These are phyloP conservation scores for Unio pictorum DNA, from an alignment of 2,888 invertebrate genomes.

Conservation along the genomic window DNA sequence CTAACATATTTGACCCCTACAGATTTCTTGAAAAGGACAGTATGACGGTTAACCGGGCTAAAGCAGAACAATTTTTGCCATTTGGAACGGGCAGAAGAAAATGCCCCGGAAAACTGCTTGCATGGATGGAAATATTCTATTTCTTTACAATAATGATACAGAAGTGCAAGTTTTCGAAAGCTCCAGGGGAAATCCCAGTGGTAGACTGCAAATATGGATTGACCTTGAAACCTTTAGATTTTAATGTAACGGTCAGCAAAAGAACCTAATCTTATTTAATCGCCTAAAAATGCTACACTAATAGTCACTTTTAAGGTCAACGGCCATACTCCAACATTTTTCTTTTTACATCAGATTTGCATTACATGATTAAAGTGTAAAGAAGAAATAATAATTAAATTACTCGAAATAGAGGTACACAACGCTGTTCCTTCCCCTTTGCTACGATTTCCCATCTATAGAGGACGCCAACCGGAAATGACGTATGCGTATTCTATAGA, in stretches of 20 bases:
- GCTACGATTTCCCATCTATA: too few species aligned
- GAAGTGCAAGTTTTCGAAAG: slow-evolving; percentile 42
- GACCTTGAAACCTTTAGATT: slow-evolving; percentile 52
- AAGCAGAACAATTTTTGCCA: slow-evolving; percentile 50
- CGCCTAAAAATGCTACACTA: not conserved
- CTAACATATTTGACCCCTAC: slow-evolving; percentile 55
- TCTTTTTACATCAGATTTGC: too few species aligned
- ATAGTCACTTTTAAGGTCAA: not conserved
- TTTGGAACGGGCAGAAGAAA: slow-evolving; percentile 59
- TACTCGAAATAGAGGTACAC: too few species aligned
- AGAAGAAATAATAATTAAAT: too few species aligned
- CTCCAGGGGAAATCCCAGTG: slow-evolving; percentile 32
- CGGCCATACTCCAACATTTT: too few species aligned
- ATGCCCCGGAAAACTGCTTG: slow-evolving; percentile 63
- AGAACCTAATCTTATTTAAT: slow-evolving; percentile 3
- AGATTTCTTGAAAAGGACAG: slow-evolving; percentile 47
- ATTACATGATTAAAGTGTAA: too few species aligned
- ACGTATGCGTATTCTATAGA: too few species aligned
- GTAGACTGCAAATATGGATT: slow-evolving; percentile 58
- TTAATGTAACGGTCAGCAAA: slow-evolving; percentile 37
- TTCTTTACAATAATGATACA: slow-evolving; percentile 59
- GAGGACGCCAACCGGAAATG: too few species aligned
- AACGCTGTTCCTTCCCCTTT: too few species aligned
- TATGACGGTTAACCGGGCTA: slow-evolving; percentile 26
- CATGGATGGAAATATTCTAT: slow-evolving; percentile 58